Base-by-base conservation (phyloP, 1,140 invertebrate species). In the Mizuhopecten yessoensis region DNA sequence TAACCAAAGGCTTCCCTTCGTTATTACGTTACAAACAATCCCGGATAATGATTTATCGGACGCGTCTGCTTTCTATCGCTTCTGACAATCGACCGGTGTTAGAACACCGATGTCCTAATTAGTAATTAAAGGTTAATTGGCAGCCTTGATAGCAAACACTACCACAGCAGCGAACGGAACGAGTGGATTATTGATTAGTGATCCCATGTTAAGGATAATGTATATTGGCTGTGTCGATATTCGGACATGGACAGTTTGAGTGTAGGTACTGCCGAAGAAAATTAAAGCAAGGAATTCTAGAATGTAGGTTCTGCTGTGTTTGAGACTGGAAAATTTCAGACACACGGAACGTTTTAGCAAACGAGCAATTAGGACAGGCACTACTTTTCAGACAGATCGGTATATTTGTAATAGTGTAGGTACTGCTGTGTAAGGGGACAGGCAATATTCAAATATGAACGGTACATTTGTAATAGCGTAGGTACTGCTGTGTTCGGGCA, bases 91-190 rank as follows among this genome's bases (percentile, higher is more conserved):
- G 23, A 75, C 57, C 57, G 5, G n/a, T 29, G 57, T 75, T 75
- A 75, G 57, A 75, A 45, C 42, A 13, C 42, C 42, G 17, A 29
- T 75, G 57, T 75, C 5, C 57, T 75, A 75, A 75, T 75, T 75
- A 75, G 57, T 75, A 29, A 75, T 75, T 75, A 29, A 75, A 75
- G 57, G 57, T 75, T 75, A 75, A 75, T 75, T 75, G 57, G n/a
- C 23, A 75, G n/a, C 57, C 57, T 75, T 29, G 57, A 75, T 75
- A 3, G 57, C 57, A 75, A 75, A 29, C 17, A 29, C 57, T 3
- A 29, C 57, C 57, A 75, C 57, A 75, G n/a, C 57, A 75, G 57
- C 57, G 57, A 75, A 75, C 23, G 57, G 57, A 29, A 75, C 57
- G 57, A 75, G 57, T 29, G 11, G 57, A 75, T 75, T 9, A 75